Evolutionary conservation across 1,140 invertebrate species (phyloP), one percentile per base, ranked within the genome.

Genomic region (Neocloeon triangulifer): DNA sequence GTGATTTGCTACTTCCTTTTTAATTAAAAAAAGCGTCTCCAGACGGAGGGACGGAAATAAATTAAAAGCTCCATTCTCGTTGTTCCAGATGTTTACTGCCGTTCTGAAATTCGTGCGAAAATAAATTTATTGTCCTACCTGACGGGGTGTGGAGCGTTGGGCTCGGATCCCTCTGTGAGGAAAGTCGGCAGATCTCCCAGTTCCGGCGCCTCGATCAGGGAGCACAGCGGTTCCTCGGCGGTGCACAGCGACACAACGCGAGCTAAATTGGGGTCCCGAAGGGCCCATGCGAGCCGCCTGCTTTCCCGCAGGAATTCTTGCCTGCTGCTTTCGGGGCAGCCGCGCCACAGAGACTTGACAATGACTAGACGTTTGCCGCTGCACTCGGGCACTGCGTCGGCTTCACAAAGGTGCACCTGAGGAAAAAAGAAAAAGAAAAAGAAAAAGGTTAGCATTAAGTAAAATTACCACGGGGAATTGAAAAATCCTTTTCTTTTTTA

Each of bases 251-350:
- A 82, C 4, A 86, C 60, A 29, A 88, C 73, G 32, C 74, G 60
- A 2, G 80, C 73, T 31, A 91, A 62, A 52, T 89, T 84, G 5
- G 73, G 63, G 49, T 91, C 78, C 23, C 74, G 64, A 34, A 89
- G 60, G 25, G 68, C 67, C n/a, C n/a, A n/a, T 13, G 77, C 76
- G 49, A 86, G 56, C 51, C 77, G 74, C 40, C 69, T 69, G 40
- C 80, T 77, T 53, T 89, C 81, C 43, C 76, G 68, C 46, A 78
- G 65, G 48, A 88, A 86, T 45, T 84, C 80, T 54, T 73, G 64
- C 46, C 76, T 84, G 35, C 72, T 62, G 13, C 61, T 51, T 37
- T 76, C 69, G 25, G 61, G 64, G 39, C 69, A 69, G 15, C 70
- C 69, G 34, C 67, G 56, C 56, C 73, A 64, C 18, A 79, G 51